Percentiles rank a stretch among this genome's conserved stretches.
These are phyloP conservation scores for Paedocypris micromegethes DNA, from an alignment of 2,797 vertebrate species.

Conservation along the genomic window DNA sequence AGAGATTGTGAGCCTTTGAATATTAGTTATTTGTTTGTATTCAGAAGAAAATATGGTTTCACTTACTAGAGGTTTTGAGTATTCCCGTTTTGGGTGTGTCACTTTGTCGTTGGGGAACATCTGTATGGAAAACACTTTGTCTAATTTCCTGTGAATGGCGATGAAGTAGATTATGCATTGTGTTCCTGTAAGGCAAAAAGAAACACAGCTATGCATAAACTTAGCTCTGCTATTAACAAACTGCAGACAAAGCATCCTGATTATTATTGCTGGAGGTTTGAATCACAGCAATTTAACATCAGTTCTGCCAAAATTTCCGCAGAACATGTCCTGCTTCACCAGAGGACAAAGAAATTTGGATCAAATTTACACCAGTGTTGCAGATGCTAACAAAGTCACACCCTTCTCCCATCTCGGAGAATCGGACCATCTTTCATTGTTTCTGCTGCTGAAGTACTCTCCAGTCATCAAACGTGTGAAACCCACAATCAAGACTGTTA, in stretches of 20 bases:
- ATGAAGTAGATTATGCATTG: slow-evolving; percentile 69
- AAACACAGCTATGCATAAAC: not conserved
- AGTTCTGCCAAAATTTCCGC: too few relatives aligned
- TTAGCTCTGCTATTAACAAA: not conserved
- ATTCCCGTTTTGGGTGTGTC: slow-evolving; percentile 10
- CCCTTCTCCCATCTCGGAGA: too few relatives aligned
- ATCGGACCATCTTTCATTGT: too few relatives aligned
- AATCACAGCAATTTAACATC: not conserved
- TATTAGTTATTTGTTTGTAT: not conserved
- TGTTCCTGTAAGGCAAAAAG: slow-evolving; percentile 72
- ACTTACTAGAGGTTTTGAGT: slow-evolving; percentile 30
- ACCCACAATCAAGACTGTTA: too few relatives aligned
- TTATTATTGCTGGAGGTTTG: too few relatives aligned
- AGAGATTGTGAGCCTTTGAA: not conserved
- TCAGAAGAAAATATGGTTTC: not conserved
- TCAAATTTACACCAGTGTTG: too few relatives aligned
- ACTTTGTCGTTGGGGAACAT: slow-evolving; percentile 15
- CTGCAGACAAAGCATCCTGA: too few relatives aligned
- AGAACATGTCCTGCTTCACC: too few relatives aligned
- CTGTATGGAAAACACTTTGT: slow-evolving; percentile 61
- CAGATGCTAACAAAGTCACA: too few relatives aligned
- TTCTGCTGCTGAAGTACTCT: too few relatives aligned
- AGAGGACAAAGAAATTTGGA: too few relatives aligned
- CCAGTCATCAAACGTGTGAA: too few relatives aligned
- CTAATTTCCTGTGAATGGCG: slow-evolving; percentile 64